Percentiles rank a stretch among this genome's conserved stretches.
Evolutionary conservation across 2,797 vertebrate genomes (phyloP).

Genomic region (Otolemur crassicaudatus): DNA sequence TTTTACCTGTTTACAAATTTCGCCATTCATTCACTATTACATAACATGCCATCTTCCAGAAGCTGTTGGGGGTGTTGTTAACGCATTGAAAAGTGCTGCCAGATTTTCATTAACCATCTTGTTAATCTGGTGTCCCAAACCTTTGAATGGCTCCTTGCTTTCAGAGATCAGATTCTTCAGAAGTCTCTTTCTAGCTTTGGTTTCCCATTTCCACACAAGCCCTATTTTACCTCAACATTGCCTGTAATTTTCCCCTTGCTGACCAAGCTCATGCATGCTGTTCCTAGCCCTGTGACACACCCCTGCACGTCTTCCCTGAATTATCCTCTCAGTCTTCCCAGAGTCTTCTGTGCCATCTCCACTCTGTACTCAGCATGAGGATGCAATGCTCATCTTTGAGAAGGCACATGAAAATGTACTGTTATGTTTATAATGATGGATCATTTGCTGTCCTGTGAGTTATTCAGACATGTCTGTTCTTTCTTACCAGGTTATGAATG

Average conservation of each 20-base stretch:
- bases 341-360: not conserved
- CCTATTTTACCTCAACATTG: not conserved
- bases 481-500: not conserved
- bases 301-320: not conserved
- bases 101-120: not conserved
- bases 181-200: not conserved
- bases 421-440: not conserved
- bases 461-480: conserved; percentile 19
- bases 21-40: not conserved
- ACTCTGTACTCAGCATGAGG: not conserved
- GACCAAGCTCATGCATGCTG: not conserved
- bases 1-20: not conserved
- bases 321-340: not conserved
- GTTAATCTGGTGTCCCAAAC: not conserved
- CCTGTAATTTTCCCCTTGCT: not conserved
- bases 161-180: not conserved
- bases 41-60: not conserved
- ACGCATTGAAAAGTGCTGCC: not conserved
- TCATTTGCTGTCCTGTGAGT: not conserved
- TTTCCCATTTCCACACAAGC: not conserved
- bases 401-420: not conserved
- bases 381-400: not conserved
- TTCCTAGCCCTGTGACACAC: not conserved
- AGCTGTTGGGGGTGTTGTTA: not conserved
- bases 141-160: not conserved